Conservation (phyloP, 2,888 invertebrate genomes). For the Eilema sororculum region DNA sequence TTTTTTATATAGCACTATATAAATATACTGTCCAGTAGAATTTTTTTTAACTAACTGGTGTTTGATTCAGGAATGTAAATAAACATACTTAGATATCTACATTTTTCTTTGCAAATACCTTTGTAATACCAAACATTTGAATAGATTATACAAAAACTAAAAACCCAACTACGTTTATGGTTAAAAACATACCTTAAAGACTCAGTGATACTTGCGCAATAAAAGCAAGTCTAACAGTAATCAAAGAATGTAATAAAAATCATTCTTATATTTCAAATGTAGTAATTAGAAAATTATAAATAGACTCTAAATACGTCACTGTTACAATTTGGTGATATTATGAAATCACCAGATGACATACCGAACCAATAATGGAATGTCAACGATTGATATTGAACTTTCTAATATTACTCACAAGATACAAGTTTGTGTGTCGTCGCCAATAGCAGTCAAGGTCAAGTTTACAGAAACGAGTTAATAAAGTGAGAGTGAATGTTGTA, state of each 20-base stretch:
- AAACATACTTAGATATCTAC: no score
- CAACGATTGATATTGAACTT: background rate
- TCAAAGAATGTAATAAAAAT: background rate
- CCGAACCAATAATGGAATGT: background rate
- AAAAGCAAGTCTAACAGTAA: background rate
- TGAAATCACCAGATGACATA: background rate
- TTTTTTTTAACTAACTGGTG: no score
- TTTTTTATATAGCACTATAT: background rate
- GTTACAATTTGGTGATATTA: background rate
- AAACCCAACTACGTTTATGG: no score
- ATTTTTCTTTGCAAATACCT: no score
- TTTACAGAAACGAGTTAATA: conserved; percentile 3
- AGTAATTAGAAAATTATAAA: background rate
- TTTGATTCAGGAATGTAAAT: no score
- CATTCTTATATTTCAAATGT: background rate
- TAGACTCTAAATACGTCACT: background rate
- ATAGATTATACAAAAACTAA: no score
- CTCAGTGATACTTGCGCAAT: background rate
- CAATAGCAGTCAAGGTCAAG: background rate
- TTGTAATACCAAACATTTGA: no score
- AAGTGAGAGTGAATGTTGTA: conserved; percentile 4
- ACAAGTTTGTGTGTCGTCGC: background rate
- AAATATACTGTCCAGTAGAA: no score
- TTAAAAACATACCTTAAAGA: no score
- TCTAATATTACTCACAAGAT: background rate